A percentile compares a stretch with the other conserved stretches of the same genome.
Evolutionary conservation across 1,140 invertebrate genomes (phyloP).

Genomic region (Drosophila nigromelanica): DNA sequence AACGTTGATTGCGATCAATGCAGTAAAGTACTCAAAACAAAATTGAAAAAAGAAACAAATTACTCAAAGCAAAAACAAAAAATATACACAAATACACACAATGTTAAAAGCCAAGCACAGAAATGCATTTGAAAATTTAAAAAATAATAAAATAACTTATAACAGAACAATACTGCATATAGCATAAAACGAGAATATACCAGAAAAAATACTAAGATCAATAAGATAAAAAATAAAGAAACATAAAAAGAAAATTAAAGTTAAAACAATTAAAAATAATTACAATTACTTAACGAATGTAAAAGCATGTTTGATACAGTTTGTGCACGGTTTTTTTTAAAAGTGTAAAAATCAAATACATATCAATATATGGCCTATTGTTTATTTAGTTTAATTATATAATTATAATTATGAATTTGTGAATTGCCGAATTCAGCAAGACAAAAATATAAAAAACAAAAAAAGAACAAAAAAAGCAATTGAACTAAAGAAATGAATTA

Average conservation of each 20-base stretch:
- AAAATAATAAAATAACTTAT: slow-evolving; percentile 51
- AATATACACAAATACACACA: slow-evolving; percentile 30
- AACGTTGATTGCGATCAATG: slow-evolving; percentile 68
- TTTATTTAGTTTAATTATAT: slow-evolving; percentile 80
- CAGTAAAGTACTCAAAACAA: slow-evolving; percentile 22
- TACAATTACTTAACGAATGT: slow-evolving; percentile 30
- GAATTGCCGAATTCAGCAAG: slow-evolving; percentile 14
- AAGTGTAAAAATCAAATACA: slow-evolving; percentile 84
- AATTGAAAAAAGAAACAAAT: slow-evolving; percentile 11
- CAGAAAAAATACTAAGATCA: slow-evolving; percentile 21
- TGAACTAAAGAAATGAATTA: slow-evolving; percentile 8
- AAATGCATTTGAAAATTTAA: slow-evolving; percentile 74
- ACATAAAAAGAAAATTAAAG: not conserved
- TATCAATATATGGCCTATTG: slow-evolving; percentile 84
- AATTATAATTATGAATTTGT: slow-evolving; percentile 42
- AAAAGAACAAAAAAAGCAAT: slow-evolving; percentile 17
- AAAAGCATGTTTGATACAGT: slow-evolving; percentile 63
- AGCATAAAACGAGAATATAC: slow-evolving; percentile 29
- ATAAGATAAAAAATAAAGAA: slow-evolving; percentile 24
- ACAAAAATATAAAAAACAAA: slow-evolving; percentile 18
- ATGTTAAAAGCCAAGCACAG: slow-evolving; percentile 66
- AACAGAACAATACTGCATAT: slow-evolving; percentile 29
- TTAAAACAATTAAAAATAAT: not conserved
- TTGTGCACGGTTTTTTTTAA: slow-evolving; percentile 76
- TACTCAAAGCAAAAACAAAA: slow-evolving; percentile 13